Conservation (phyloP, 2,113 vertebrate genomes). For the Microcebus tavaratra region DNA sequence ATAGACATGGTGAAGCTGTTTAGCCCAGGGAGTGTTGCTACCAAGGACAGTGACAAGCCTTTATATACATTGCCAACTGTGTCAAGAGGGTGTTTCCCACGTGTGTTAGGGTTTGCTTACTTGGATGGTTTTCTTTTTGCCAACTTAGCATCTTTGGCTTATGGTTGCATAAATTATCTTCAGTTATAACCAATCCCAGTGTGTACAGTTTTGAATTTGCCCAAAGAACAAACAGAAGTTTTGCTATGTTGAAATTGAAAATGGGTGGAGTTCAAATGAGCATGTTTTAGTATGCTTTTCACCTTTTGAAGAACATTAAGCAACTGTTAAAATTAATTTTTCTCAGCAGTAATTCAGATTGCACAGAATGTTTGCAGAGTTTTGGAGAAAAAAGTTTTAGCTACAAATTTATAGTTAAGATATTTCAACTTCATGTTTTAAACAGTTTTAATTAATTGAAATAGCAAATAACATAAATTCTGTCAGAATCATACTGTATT, state of each 20-base stretch:
- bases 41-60: constrained; percentile 60
- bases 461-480: neutral
- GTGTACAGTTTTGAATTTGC: constrained; percentile 42
- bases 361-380: neutral
- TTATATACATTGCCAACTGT: constrained; percentile 53
- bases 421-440: constrained; percentile 43
- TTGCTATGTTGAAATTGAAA: constrained; percentile 72
- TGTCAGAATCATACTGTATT: neutral
- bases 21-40: constrained; percentile 57
- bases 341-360: neutral
- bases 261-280: constrained; percentile 72
- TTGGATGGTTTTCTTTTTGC: constrained; percentile 68
- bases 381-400: neutral
- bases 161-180: constrained; percentile 74
- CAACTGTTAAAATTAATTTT: constrained; percentile 46
- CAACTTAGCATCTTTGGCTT: constrained; percentile 73
- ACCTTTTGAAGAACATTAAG: constrained; percentile 63
- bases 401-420: neutral
- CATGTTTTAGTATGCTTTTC: constrained; percentile 27
- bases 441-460: neutral
- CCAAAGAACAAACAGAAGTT: constrained; percentile 55
- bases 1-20: constrained; percentile 73
- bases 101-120: constrained; percentile 64
- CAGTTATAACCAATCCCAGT: constrained; percentile 62
- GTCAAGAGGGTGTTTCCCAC: constrained; percentile 60